These are phyloP conservation scores for Champsocephalus esox DNA, from an alignment of 2,797 vertebrate genomes.

Conservation along the genomic window DNA sequence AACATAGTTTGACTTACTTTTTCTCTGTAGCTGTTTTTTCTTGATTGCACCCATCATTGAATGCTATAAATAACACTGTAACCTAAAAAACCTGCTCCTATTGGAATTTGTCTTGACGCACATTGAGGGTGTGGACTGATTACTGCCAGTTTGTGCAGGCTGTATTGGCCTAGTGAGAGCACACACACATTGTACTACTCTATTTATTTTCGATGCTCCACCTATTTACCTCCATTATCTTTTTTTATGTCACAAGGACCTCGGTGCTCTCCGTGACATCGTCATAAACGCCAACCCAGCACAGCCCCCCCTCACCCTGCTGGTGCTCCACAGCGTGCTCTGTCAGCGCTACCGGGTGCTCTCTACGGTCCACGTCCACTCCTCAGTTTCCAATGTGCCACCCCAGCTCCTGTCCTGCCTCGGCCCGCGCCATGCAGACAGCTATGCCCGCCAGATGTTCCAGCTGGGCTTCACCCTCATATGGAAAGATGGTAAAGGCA, in stretches of 20 bases:
- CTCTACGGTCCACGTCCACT: constrained; percentile 92
- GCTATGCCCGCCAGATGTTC: constrained; percentile 89
- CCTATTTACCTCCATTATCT: constrained; percentile 1
- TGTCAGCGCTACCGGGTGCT: constrained; percentile 90
- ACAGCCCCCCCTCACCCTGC: constrained; percentile 89
- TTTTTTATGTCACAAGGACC: constrained; percentile 83
- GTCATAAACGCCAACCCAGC: constrained; percentile 95
- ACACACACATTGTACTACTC: neutral
- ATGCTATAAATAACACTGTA: neutral
- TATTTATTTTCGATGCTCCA: neutral
- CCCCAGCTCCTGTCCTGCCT: constrained; percentile 92
- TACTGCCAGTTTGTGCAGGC: neutral
- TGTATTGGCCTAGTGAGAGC: neutral
- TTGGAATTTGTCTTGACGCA: constrained; percentile 15
- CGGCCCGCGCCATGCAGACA: constrained; percentile 86
- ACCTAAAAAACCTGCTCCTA: constrained; percentile 22
- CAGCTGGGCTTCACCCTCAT: constrained; percentile 97
- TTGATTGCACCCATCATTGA: neutral
- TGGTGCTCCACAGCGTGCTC: constrained; percentile 93
- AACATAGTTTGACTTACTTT: neutral
- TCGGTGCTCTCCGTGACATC: constrained; percentile 93
- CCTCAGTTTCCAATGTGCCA: constrained; percentile 87
- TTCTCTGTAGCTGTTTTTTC: neutral
- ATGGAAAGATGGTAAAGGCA: constrained; percentile 95
- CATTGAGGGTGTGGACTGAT: constrained; percentile 4